Evolutionary conservation across 2,797 vertebrate genomes (phyloP), one percentile per base, ranked within the genome.

Genomic region (Melanotaenia boesemani): DNA sequence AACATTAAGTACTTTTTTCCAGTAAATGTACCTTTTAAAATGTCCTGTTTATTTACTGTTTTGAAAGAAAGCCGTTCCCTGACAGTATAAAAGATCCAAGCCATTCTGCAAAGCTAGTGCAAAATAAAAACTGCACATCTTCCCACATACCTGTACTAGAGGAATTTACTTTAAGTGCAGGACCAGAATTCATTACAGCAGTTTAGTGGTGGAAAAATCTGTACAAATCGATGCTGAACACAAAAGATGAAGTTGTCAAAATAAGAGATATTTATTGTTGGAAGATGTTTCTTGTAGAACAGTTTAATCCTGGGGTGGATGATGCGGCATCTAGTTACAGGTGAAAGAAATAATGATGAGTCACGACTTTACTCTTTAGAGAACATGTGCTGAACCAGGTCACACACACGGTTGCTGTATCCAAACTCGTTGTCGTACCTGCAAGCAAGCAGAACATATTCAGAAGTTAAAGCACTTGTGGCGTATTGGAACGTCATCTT

Each of bases 361-460:
- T 57, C 1, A 0, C 1, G n/a, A 1, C 13, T 63, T 95, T 92
- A 98, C 92, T 98, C 96, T 92, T 97, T 94, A 81, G 95, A 88
- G 72, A 94, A 93, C 96, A 98, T 97, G 93, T 97, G 93, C 30
- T 22, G 72, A 89, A 98, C 93, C 80, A 98, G 95, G 92, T 98
- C 97, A 78, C 96, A 93, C 61, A 98, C 97, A 41, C 97, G 95
- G 94, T 94, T 93, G 94, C 97, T 98, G 94, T 98, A 98, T 63
- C 95, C 97, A 0, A 91, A 97, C 90, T 98, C 97, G 0, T 98
- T 98, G 93, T 99, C 97, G 24, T 98, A 98, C 97, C 97, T 98
- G 83, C 61, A 48, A 63, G 6, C 34, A 26, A 3, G 26, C 8
- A 41, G 20, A 48, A n/a, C 20, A n/a, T n/a, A 48, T 48, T 48